Conservation (phyloP, 53 echinoderm and acorn worm genomes). For the Actinopyga echinites region DNA sequence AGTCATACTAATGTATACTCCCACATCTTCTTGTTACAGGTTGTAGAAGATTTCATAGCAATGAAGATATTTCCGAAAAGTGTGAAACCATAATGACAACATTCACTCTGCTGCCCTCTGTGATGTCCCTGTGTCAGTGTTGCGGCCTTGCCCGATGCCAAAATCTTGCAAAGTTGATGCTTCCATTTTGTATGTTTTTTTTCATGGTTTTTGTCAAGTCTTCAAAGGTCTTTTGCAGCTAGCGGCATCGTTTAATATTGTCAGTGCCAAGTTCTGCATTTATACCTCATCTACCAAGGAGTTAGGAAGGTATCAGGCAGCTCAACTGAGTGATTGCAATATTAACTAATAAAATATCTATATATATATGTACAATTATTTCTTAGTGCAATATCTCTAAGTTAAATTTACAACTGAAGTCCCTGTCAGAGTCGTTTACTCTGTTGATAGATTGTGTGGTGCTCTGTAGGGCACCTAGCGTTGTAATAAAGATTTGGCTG, state of each 20-base stretch:
- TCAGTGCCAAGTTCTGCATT: too few relatives aligned
- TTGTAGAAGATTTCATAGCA: constrained; percentile 74
- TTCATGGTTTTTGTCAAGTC: not conserved
- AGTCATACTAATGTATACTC: too few relatives aligned
- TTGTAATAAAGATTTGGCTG: too few relatives aligned
- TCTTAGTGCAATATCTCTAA: constrained; percentile 27
- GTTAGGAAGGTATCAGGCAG: too few relatives aligned
- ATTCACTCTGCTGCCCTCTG: not conserved
- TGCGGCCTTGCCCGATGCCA: constrained; percentile 37
- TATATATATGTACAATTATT: constrained; percentile 12
- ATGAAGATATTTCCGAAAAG: constrained; percentile 79
- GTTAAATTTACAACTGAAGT: not conserved
- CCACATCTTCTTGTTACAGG: constrained; percentile 35
- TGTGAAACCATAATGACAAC: constrained; percentile 48
- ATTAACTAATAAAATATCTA: not conserved
- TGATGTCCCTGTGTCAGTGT: constrained; percentile 10
- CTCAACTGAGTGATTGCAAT: too few relatives aligned
- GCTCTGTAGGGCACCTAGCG: too few relatives aligned
- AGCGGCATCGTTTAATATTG: too few relatives aligned
- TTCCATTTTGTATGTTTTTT: constrained; percentile 22
- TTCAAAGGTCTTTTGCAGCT: too few relatives aligned
- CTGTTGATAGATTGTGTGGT: too few relatives aligned
- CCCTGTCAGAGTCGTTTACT: too few relatives aligned
- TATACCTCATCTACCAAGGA: too few relatives aligned
- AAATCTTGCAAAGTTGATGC: constrained; percentile 39